A percentile compares a stretch with the other conserved stretches of the same genome.
Evolutionary conservation across 1,140 invertebrate genomes (phyloP).

Genomic region (Euwallacea similis): DNA sequence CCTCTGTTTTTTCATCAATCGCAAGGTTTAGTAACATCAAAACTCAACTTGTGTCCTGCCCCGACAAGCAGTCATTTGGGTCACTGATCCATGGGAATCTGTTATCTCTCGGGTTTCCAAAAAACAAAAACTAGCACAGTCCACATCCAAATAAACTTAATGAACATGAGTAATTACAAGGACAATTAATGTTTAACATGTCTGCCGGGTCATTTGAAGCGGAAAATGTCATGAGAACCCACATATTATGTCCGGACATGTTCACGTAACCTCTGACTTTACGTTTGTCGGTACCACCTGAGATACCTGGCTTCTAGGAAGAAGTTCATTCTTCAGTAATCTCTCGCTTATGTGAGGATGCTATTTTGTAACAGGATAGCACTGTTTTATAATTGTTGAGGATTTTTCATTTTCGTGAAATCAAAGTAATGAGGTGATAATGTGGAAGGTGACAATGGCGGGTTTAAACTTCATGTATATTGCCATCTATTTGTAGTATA

Average conservation of each 20-base stretch:
- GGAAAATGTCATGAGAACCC: constrained; percentile 35
- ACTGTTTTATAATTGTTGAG: no score
- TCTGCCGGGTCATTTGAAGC: constrained; percentile 20
- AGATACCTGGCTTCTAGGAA: neutral
- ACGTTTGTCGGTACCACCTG: constrained; percentile 6
- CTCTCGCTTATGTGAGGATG: no score
- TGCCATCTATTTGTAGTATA: constrained; percentile 40
- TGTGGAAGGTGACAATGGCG: neutral
- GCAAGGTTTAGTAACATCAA: no score
- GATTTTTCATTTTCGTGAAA: neutral
- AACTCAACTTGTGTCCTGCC: no score
- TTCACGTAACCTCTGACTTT: constrained; percentile 27
- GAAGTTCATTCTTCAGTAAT: neutral
- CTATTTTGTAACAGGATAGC: neutral
- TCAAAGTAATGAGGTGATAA: neutral
- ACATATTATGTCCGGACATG: constrained; percentile 16
- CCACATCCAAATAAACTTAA: neutral
- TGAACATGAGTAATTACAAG: constrained; percentile 28
- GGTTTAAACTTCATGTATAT: constrained; percentile 37
- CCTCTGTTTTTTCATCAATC: no score
- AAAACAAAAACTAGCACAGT: no score
- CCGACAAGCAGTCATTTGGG: no score
- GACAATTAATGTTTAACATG: constrained; percentile 25
- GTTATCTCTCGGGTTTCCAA: no score
- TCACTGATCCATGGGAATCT: no score